Base-by-base conservation (phyloP, 2,113 vertebrate genomes). In the Benitochromis conjunctus region DNA sequence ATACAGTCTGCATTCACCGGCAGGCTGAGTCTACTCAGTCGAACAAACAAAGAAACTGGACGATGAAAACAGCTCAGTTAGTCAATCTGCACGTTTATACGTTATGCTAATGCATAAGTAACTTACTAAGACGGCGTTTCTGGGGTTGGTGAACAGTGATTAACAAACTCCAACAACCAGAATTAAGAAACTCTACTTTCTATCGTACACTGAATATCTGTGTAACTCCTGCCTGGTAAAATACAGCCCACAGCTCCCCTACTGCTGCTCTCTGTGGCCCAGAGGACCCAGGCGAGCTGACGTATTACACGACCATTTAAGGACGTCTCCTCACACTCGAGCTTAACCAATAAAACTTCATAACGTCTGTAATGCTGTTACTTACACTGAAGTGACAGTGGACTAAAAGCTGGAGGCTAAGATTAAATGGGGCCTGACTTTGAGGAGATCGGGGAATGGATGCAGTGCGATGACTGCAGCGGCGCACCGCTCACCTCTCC, bases 401-500 rank as follows among this genome's bases (percentile, higher is more conserved):
- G 69, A 51, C 71, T 76, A 7, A 53, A 76, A 76, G 71, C 26
- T 69, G 29, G 21, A 69, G 31, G 43, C 13, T 5, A 43, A 38
- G 9, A 77, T 29, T 10, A 43, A 78, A 43, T n/a, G n/a, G n/a
- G n/a, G n/a, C 19, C 18, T 36, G 48, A 81, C 9, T 19, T 24
- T 36, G n/a, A 57, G 5, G 18, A 84, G 18, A 38, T 84, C 2
- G 2, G 31, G 57, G 53, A 21, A 21, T 21, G 26, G 26, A 4
- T 62, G 79, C 60, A 62, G 31, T 56, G 8, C 2, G 7, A 71
- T 13, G 78, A 29, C n/a, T 64, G 53, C 8, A 19, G 58, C 21
- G 11, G 8, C 9, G 16, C 1, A 43, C 24, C 2, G 36, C 92
- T 97, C 95, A 99, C 98, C 99, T 97, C 95, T 99, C 98, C 38